Base-by-base conservation (phyloP, 2,113 vertebrate species). In the Fulmarus glacialis region DNA sequence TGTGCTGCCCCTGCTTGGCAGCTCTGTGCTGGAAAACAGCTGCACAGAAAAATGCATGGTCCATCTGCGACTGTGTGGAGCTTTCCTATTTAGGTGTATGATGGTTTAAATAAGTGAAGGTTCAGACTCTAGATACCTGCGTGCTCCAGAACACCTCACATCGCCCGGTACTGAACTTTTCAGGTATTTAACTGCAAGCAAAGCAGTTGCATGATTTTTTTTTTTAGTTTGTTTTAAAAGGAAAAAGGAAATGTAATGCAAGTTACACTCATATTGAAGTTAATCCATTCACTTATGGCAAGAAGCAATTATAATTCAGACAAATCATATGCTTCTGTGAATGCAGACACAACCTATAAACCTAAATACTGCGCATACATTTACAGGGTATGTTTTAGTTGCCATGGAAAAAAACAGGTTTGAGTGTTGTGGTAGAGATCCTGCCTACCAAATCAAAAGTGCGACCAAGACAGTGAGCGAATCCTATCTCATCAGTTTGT, bases 141-240 rank as follows among this genome's bases (percentile, higher is more conserved):
- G 0, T 0, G 1, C 12, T 67, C 40, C 17, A 22, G n/a, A 74
- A 29, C 15, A 34, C 17, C n/a, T 60, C 63, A 43, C 3, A 4
- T 23, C 59, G 62, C 34, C 15, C 1, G 6, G 36, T 9, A 53
- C 42, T 12, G 5, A 45, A 32, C 14, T 83, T n/a, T 10, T 59
- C 29, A 70, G 42, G 20, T 38, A 16, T 62, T 73, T 53, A 66
- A n/a, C 21, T 29, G 63, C 45, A n/a, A 81, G 20, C 50, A 81
- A 70, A 87, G 42, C 27, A 45, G 47, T 23, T 40, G 34, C 27
- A n/a, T 21, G 13, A 27, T 52, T 64, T 66, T 45, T 30, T 22
- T 47, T 26, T 47, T 30, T 16, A 38, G 11, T 56, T 60, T 66
- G 8, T 74, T 95, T 72, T 43, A 15, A 83, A 87, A 87, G 29